These are phyloP conservation scores for Euphysa ruthae DNA, from an alignment of 30 jellyfish, hydroid and myxozoan genomes.

Conservation along the genomic window DNA sequence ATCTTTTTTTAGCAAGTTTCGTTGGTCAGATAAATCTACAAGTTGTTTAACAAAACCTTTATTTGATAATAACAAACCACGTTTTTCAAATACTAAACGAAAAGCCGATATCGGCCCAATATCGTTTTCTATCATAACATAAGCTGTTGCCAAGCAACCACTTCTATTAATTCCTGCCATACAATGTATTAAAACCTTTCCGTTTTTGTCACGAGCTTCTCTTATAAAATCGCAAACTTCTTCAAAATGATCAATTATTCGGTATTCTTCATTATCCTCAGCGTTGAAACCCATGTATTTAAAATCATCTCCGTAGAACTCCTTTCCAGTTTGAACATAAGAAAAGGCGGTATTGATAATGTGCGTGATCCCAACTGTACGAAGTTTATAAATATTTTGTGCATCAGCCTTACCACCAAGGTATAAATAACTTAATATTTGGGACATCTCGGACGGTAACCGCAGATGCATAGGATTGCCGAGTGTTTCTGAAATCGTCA, in stretches of 20 bases:
- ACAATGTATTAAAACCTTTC: constrained; percentile 20
- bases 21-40: constrained; percentile 14
- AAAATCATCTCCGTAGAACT: constrained; percentile 22
- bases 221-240: not conserved
- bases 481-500: no score
- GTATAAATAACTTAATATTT: constrained; percentile 8
- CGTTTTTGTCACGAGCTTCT: constrained; percentile 2
- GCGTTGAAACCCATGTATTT: constrained; percentile 11
- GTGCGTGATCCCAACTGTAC: constrained; percentile 26
- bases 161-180: constrained; percentile 43
- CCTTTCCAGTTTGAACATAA: constrained; percentile 4
- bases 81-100: constrained; percentile 7
- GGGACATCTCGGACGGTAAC: constrained; percentile 4
- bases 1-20: constrained; percentile 8
- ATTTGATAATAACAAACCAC: constrained; percentile 28
- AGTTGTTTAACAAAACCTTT: constrained; percentile 27
- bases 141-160: constrained; percentile 33
- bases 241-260: constrained; percentile 17
- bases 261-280: constrained; percentile 18
- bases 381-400: not conserved
- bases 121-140: not conserved
- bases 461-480: no score
- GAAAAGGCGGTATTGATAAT: constrained; percentile 15
- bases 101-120: constrained; percentile 34
- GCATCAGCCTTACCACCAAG: constrained; percentile 24